These are phyloP conservation scores for Plectropomus leopardus DNA, from an alignment of 2,113 vertebrate genomes.

Conservation along the genomic window DNA sequence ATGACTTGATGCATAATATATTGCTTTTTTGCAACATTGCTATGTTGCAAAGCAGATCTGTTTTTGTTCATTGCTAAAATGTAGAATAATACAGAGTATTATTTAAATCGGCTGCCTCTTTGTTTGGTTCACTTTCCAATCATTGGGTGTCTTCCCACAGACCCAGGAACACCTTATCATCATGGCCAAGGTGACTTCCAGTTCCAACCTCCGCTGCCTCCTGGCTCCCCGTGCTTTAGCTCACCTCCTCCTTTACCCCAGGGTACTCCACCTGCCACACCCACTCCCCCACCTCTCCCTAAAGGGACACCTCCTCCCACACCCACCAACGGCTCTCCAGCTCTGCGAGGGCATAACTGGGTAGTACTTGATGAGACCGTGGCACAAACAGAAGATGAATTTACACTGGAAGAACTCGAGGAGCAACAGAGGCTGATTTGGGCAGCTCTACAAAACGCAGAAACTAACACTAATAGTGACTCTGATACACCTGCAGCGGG, in stretches of 20 bases:
- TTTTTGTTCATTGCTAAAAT: constrained; percentile 1
- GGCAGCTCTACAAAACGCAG: constrained; percentile 93
- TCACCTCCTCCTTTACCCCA: constrained; percentile 90
- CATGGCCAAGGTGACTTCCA: constrained; percentile 80
- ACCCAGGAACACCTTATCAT: constrained; percentile 71
- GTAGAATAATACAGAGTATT: neutral
- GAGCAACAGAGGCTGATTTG: constrained; percentile 95
- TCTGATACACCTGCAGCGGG: constrained; percentile 85
- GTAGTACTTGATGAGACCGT: constrained; percentile 72
- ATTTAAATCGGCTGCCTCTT: neutral
- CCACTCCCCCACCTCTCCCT: constrained; percentile 87
- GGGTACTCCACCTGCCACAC: constrained; percentile 90
- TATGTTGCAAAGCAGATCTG: neutral
- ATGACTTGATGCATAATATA: neutral
- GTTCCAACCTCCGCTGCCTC: constrained; percentile 91
- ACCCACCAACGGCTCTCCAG: constrained; percentile 81
- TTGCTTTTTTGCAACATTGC: neutral
- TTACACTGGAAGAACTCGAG: constrained; percentile 95
- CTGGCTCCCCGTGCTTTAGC: constrained; percentile 83
- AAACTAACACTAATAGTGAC: constrained; percentile 89
- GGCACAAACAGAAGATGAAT: constrained; percentile 88
- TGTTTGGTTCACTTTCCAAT: constrained; percentile 1
- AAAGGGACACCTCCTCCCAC: constrained; percentile 87
- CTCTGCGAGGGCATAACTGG: constrained; percentile 52
- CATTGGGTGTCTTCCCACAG: constrained; percentile 33